phyloP scores from a whole-genome alignment of 1,140 invertebrate genomes.

The Andrena cerasifolii region DNA sequence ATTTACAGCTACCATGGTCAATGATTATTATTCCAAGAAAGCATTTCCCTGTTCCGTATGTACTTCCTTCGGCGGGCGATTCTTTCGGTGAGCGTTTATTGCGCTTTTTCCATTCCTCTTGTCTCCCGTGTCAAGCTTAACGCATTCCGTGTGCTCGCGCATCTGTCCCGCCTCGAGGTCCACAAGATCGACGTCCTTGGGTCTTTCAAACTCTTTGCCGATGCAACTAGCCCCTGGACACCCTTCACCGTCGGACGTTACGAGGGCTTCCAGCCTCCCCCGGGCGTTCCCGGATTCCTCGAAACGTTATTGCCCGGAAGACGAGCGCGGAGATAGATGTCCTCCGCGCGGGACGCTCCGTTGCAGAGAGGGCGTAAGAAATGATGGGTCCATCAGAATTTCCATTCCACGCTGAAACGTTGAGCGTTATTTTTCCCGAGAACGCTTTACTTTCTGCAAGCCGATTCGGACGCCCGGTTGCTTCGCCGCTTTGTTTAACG shows the following conservation, averaged over 20 bases:
- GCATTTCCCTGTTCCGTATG: too few relatives aligned
- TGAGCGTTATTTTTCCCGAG: not conserved
- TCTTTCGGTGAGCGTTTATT: not conserved
- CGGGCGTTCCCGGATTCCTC: not conserved
- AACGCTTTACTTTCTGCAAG: not conserved
- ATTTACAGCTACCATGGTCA: too few relatives aligned
- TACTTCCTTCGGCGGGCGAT: not conserved
- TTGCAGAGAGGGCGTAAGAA: not conserved
- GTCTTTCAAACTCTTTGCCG: not conserved
- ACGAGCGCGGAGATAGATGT: not conserved
- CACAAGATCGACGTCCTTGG: not conserved
- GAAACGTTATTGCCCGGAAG: not conserved
- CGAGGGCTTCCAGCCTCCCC: not conserved
- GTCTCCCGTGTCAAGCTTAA: not conserved
- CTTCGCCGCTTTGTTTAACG: too few relatives aligned
- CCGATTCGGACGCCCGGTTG: not conserved
- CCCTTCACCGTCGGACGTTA: not conserved
- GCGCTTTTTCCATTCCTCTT: not conserved
- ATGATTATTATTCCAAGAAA: too few relatives aligned
- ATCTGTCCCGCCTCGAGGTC: not conserved
- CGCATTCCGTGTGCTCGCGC: too few relatives aligned
- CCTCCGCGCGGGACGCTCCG: not conserved
- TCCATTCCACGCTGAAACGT: not conserved
- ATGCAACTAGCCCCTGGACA: constrained; percentile 17
- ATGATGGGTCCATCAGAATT: not conserved